Base-by-base conservation (phyloP, 2,888 invertebrate genomes). In the Siphlonurus alternatus region DNA sequence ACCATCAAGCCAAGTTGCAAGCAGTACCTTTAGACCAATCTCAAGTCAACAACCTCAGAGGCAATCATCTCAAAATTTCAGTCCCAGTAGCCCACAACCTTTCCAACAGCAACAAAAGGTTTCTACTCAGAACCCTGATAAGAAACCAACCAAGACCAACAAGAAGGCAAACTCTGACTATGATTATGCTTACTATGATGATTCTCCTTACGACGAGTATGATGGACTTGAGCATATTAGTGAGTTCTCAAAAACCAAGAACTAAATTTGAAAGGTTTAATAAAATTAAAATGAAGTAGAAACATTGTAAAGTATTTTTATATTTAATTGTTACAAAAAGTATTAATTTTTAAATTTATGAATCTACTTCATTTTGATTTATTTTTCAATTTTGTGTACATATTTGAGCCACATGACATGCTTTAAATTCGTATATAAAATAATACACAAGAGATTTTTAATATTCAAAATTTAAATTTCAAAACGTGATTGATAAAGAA, bases 131-230 rank as follows among this genome's bases (percentile, higher is more conserved):
- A 38, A 38, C 15, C 38, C 5, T 10, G 38, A 38, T 38, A 38
- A 5, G 15, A 38, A 38, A 38, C 38, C 38, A 38, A 38, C 5
- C 15, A 38, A 38, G 38, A 15, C n/a, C n/a, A 5, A 22, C n/a
- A 56, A 56, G 56, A 56, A 56, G 7, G 56, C 56, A 7, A 56
- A 56, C 20, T 56, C 56, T 22, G 56, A 56, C n/a, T 64, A 64
- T 18, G 64, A 64, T 24, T 64, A 64, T 19, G 64, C 64, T n/a
- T 64, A 64, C 24, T 64, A 64, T 23, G 64, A 64, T 24, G 61
- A 64, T 18, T 53, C 53, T 2, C 51, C 60, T 7, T 60, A 25
- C 18, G 59, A 61, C 19, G 61, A 64, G 53, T 64, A 64, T 19
- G 61, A 64, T 19, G 64, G 64, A 5, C 25, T 64, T 19, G 64